Evolutionary conservation across 2,888 invertebrate genomes (phyloP), one percentile per base, ranked within the genome.

Genomic region (Cerastis rubricosa): DNA sequence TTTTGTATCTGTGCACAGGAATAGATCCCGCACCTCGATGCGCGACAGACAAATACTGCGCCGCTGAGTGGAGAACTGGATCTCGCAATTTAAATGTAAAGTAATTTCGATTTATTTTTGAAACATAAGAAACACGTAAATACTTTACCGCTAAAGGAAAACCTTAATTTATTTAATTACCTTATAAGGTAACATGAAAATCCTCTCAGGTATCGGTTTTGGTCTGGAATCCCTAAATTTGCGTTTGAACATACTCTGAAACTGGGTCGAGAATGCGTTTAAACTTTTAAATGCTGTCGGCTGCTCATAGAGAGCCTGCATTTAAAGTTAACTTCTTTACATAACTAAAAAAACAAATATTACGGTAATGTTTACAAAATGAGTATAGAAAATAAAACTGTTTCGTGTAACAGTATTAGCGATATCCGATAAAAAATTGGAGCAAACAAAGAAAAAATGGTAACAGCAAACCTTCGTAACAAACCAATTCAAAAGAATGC

Each of bases 401-500:
- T 78, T 76, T 43, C 49, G 65, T 35, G 25, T 77, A 87, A 85
- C 80, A 76, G 88, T 71, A 80, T 61, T 22, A 57, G 65, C 43
- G 22, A 5, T 35, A 35, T 3, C 40, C 12, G 12, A 6, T 75
- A 81, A 89, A 89, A 87, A 82, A 81, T 74, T 83, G 74, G 82
- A 81, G 51, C 79, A 84, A 83, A 87, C 81, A 87, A 83, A 69
- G 35, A 61, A 78, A 81, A 88, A 89, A 83, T 12, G 86, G 83
- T 77, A 71, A 76, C 78, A 78, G 64, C 71, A 80, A 81, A 17
- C 17, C 57, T 59, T 59, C 8, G 25, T 14, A 29, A 59, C 17
- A 59, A 61, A 69, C 76, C 65, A 74, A 82, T 75, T 71, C 77
- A 89, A 89, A 84, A 77, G 85, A 82, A 83, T 92, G 93, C 90